Conservation (phyloP, 2,888 invertebrate genomes). For the Seira sanloemensis region DNA sequence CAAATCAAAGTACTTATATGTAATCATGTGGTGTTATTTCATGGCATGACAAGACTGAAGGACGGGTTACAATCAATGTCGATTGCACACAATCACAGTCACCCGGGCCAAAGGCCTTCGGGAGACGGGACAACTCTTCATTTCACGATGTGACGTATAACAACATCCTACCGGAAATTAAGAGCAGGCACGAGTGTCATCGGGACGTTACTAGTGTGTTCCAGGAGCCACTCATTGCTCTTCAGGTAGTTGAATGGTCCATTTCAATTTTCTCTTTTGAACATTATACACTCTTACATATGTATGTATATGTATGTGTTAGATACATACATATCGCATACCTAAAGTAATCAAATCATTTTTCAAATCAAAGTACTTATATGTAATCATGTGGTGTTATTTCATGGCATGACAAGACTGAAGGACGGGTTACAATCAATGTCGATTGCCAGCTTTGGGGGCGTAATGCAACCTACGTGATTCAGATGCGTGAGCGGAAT, state of each 20-base stretch:
- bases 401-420: too few relatives aligned
- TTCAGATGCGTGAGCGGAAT: slow-evolving; percentile 65
- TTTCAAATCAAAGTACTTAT: too few relatives aligned
- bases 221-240: slow-evolving; percentile 67
- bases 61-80: slow-evolving; percentile 66
- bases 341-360: too few relatives aligned
- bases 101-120: slow-evolving; percentile 23
- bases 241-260: slow-evolving; percentile 69
- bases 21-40: too few relatives aligned
- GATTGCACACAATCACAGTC: slow-evolving; percentile 51
- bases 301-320: too few relatives aligned
- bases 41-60: slow-evolving; percentile 72
- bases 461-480: slow-evolving; percentile 69
- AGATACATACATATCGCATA: too few relatives aligned
- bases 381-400: too few relatives aligned
- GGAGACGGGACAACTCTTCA: slow-evolving; percentile 33
- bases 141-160: slow-evolving; percentile 21
- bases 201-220: slow-evolving; percentile 65
- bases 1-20: too few relatives aligned
- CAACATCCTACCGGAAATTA: slow-evolving; percentile 10
- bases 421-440: slow-evolving; percentile 67
- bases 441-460: slow-evolving; percentile 72
- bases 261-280: too few relatives aligned
- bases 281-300: too few relatives aligned
- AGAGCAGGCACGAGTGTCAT: slow-evolving; percentile 43